Percentiles rank a stretch among this genome's conserved stretches.
phyloP scores from a whole-genome alignment of 1,140 invertebrate genomes.

The Drosophila nebulosa region DNA sequence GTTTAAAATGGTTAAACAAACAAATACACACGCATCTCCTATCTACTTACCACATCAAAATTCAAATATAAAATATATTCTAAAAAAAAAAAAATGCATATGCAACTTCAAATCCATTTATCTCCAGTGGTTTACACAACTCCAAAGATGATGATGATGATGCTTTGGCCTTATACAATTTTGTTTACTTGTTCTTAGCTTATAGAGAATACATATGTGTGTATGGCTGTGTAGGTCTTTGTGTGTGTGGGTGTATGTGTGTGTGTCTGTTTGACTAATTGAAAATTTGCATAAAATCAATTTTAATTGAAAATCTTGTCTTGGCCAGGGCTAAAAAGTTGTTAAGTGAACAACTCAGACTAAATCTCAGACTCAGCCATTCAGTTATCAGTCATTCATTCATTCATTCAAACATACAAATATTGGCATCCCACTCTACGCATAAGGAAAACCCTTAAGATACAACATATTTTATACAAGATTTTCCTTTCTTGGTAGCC shows the following conservation, averaged over 20 bases:
- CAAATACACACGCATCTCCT: not conserved
- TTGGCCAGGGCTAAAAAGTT: slow-evolving; percentile 55
- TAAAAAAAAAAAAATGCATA: slow-evolving; percentile 12
- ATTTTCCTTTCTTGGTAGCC: slow-evolving; percentile 29
- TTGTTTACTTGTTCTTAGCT: slow-evolving; percentile 37
- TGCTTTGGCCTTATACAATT: slow-evolving; percentile 20
- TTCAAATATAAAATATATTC: slow-evolving; percentile 1
- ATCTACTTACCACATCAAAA: not conserved
- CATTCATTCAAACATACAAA: slow-evolving; percentile 50
- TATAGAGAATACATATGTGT: slow-evolving; percentile 11
- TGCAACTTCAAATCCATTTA: slow-evolving; percentile 65
- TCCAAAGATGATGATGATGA: slow-evolving; percentile 23
- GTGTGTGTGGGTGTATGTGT: slow-evolving; percentile 21
- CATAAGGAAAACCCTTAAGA: slow-evolving; percentile 6
- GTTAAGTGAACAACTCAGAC: slow-evolving; percentile 65
- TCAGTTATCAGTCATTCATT: slow-evolving; percentile 7
- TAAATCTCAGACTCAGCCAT: not conserved
- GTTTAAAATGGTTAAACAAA: not conserved
- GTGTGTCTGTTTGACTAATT: slow-evolving; percentile 69
- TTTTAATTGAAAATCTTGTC: slow-evolving; percentile 76
- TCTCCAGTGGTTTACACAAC: slow-evolving; percentile 66
- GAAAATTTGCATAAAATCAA: slow-evolving; percentile 79
- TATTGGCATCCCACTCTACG: slow-evolving; percentile 65
- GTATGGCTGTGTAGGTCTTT: too few relatives aligned
- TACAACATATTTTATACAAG: slow-evolving; percentile 28